A percentile compares a stretch with the other conserved stretches of the same genome.
Conservation (phyloP, 2,113 vertebrate genomes). For the Enhydra lutris region DNA sequence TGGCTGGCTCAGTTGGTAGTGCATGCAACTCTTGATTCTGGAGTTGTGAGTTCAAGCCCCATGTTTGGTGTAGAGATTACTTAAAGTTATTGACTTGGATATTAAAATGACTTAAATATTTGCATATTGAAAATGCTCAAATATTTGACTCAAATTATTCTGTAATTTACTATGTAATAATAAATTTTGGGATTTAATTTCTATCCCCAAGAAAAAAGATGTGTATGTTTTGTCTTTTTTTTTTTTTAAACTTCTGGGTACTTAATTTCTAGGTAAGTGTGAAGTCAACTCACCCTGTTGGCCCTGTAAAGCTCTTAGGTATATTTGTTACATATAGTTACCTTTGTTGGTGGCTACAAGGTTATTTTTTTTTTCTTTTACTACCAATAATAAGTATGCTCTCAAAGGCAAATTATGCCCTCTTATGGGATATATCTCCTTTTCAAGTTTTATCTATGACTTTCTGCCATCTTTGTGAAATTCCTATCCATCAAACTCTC, state of each 20-base stretch:
- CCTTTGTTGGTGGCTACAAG: constrained; percentile 1
- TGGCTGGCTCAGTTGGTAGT: neutral
- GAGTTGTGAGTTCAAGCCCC: neutral
- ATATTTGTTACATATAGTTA: neutral
- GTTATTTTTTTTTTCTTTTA: neutral
- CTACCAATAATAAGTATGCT: neutral
- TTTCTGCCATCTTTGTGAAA: neutral
- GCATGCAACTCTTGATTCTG: neutral
- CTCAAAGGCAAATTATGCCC: neutral
- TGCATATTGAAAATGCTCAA: constrained; percentile 4
- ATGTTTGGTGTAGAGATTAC: neutral
- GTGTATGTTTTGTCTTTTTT: neutral
- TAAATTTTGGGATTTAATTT: constrained; percentile 32
- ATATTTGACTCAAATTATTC: constrained; percentile 24
- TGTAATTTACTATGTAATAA: neutral
- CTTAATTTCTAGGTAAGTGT: neutral
- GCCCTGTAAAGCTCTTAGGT: neutral
- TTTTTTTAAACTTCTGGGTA: neutral
- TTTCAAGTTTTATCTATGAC: neutral
- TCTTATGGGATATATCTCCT: neutral
- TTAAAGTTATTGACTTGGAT: neutral
- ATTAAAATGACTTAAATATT: neutral
- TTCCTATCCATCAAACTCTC: neutral
- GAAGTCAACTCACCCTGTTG: neutral
- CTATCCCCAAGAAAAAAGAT: neutral